Conservation (phyloP, 2,797 vertebrate species). For the Petrocephalus schoutedeni region DNA sequence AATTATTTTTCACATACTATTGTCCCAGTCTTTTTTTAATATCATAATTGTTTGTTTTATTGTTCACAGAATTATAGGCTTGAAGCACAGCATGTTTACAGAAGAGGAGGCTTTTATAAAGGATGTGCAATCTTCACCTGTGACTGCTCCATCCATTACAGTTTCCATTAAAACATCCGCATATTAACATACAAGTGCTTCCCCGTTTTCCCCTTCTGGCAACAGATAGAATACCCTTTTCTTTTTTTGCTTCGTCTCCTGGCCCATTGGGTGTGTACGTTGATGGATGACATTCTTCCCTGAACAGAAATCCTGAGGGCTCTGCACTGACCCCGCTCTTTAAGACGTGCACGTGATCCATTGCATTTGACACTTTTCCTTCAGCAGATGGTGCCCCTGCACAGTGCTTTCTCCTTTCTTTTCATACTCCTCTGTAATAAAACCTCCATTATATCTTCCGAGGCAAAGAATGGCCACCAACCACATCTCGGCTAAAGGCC, state of each 20-base stretch:
- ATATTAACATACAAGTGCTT: neutral
- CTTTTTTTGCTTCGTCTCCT: neutral
- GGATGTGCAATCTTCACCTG: neutral
- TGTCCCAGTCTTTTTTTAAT: neutral
- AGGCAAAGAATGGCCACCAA: neutral
- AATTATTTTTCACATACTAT: neutral
- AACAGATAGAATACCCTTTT: neutral
- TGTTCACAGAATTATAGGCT: neutral
- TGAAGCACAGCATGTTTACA: neutral
- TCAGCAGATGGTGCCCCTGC: conserved; percentile 26
- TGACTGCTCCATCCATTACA: neutral
- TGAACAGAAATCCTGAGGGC: conserved; percentile 21
- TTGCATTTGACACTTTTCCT: conserved; percentile 21
- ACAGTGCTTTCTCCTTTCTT: neutral
- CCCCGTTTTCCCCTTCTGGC: neutral
- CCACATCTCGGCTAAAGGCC: neutral
- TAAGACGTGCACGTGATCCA: conserved; percentile 30
- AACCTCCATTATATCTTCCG: conserved; percentile 15
- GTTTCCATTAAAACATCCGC: neutral
- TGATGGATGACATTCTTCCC: conserved; percentile 20
- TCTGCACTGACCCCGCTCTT: conserved; percentile 19
- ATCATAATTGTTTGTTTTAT: neutral
- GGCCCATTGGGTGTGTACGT: neutral
- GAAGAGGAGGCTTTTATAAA: neutral
- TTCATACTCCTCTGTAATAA: conserved; percentile 3